Conservation (phyloP, 2,797 vertebrate genomes). For the Propithecus deckenii region DNA sequence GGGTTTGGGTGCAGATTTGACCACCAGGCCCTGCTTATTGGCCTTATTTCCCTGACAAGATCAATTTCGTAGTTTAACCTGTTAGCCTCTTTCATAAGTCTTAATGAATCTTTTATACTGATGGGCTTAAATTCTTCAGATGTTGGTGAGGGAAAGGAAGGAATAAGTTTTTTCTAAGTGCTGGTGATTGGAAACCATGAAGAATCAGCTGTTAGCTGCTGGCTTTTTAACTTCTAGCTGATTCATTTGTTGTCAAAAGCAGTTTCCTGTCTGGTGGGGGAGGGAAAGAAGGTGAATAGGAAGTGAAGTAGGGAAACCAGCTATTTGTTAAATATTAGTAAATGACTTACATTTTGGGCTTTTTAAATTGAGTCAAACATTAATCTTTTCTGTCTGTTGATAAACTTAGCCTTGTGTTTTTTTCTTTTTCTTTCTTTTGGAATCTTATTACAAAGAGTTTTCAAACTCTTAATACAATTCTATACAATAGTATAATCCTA, state of each 20-base stretch:
- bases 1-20: background rate
- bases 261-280: slow-evolving; percentile 85
- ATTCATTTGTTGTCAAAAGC: slow-evolving; percentile 87
- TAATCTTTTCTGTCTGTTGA: slow-evolving; percentile 53
- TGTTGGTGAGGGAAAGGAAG: slow-evolving; percentile 6
- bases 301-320: slow-evolving; percentile 85
- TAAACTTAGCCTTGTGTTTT: background rate
- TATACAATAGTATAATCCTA: slow-evolving; percentile 3
- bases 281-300: slow-evolving; percentile 82
- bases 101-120: background rate
- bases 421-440: background rate
- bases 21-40: background rate
- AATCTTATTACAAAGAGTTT: slow-evolving; percentile 4
- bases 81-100: slow-evolving; percentile 56
- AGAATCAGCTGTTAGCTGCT: slow-evolving; percentile 83
- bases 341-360: slow-evolving; percentile 57
- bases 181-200: slow-evolving; percentile 79
- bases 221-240: slow-evolving; percentile 84
- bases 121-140: slow-evolving; percentile 42
- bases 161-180: slow-evolving; percentile 66
- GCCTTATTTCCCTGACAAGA: slow-evolving; percentile 48
- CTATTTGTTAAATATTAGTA: slow-evolving; percentile 83
- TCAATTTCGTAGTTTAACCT: slow-evolving; percentile 38
- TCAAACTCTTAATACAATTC: slow-evolving; percentile 33
- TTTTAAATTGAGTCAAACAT: slow-evolving; percentile 64